Base-by-base conservation (phyloP, 2,888 invertebrate genomes). In the Drosophila leonis region DNA sequence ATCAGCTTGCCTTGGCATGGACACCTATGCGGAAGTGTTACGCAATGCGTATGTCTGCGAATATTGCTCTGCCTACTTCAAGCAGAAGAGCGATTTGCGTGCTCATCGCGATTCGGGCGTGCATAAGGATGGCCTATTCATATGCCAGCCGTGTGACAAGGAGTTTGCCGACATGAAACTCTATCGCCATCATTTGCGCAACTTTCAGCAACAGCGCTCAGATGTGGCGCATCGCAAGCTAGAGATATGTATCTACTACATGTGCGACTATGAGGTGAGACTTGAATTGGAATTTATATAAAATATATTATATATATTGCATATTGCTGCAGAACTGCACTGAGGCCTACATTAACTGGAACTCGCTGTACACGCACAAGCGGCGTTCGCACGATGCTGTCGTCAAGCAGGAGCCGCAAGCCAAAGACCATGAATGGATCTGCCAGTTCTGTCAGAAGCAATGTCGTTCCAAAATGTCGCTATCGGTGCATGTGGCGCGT, bases 401-500 rank as follows among this genome's bases (percentile, higher is more conserved):
- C 0, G 48, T 48, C 0, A 83, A 71, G 24, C 37, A 37, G 20
- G 54, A 54, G 13, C 48, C 59, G 0, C 73, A 65, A 9, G 0
- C 41, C 1, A 66, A 68, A n/a, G 51, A 27, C 0, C 51, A 15
- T 10, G 76, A 75, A 24, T 83, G 90, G 90, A 71, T 77, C 9
- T 92, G 92, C 27, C 92, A 92, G 60, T 92, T 92, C 69, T 92
- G 92, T n/a, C 65, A 82, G 4, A 92, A 92, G 52, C 39, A 77
- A 9, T 93, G 88, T 42, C 63, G 61, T 15, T 88, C 92, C 0
- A 91, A 91, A 78, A 92, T 92, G 92, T 91, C 92, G 5, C 75
- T 93, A 3, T 87, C 92, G 0, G 90, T 93, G 12, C 92, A 92
- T 70, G 87, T 92, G n/a, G 90, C 92, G 12, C 87, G 92, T 35